Conservation (phyloP, 2,888 invertebrate genomes). For the Rotaria socialis region DNA sequence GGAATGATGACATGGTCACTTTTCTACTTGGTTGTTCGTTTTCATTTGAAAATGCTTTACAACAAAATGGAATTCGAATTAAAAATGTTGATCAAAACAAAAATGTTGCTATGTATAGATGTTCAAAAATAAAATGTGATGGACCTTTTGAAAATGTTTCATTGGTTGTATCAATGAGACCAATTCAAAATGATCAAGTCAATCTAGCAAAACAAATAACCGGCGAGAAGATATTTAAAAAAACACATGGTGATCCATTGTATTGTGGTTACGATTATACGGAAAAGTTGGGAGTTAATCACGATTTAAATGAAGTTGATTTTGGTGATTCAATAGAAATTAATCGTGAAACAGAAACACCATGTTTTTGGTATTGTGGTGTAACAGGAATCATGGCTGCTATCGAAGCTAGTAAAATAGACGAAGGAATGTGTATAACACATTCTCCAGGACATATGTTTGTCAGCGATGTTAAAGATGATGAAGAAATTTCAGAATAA, state of each 20-base stretch:
- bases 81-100: slow-evolving; percentile 14
- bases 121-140: neutral
- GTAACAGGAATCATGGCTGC: neutral
- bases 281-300: too few relatives aligned
- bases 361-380: slow-evolving; percentile 19
- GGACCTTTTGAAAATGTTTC: neutral
- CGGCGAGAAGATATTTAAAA: neutral
- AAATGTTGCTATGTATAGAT: slow-evolving; percentile 11
- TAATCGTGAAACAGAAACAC: neutral
- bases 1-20: neutral
- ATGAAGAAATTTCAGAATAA: too few relatives aligned
- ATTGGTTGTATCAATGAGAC: neutral
- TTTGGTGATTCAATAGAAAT: neutral
- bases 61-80: neutral
- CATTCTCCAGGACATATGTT: slow-evolving; percentile 15
- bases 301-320: too few relatives aligned
- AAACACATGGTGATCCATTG: slow-evolving; percentile 7
- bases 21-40: slow-evolving; percentile 30
- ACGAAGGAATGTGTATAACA: neutral
- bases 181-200: neutral
- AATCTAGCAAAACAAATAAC: neutral
- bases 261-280: neutral
- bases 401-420: neutral
- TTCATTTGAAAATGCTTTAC: slow-evolving; percentile 9
- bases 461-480: neutral